Conservation (phyloP, 2,888 invertebrate species). For the Galerucella calmariensis region DNA sequence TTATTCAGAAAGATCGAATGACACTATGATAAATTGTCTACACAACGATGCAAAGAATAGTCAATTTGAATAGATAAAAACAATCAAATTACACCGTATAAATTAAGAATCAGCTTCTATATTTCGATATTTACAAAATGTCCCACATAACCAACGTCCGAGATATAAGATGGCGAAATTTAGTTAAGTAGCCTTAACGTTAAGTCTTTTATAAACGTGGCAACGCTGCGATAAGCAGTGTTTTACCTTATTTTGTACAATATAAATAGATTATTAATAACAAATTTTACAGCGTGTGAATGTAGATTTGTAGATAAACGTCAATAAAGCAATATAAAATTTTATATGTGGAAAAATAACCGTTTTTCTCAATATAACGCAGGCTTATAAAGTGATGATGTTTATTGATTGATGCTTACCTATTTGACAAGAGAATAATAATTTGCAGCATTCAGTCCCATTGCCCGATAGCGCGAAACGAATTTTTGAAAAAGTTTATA, state of each 20-base stretch:
- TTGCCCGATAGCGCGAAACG: neutral
- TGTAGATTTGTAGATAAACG: neutral
- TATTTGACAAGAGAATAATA: neutral
- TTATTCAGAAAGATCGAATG: constrained; percentile 56
- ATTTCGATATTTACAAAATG: constrained; percentile 26
- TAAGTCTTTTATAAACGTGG: constrained; percentile 31
- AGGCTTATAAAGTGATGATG: neutral
- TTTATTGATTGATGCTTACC: constrained; percentile 17
- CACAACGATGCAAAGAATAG: constrained; percentile 39
- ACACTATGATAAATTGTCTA: constrained; percentile 58
- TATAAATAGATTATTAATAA: constrained; percentile 14
- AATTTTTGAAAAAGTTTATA: constrained; percentile 14
- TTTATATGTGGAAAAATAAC: constrained; percentile 22
- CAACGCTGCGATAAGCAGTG: constrained; percentile 36
- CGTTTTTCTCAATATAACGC: constrained; percentile 2
- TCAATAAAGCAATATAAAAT: constrained; percentile 30
- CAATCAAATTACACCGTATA: constrained; percentile 29
- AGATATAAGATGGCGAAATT: constrained; percentile 27
- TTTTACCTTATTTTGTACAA: constrained; percentile 32
- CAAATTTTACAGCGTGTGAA: constrained; percentile 9
- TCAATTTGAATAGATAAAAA: constrained; percentile 32
- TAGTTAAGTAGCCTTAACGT: constrained; percentile 23
- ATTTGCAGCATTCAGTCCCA: constrained; percentile 14
- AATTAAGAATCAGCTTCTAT: constrained; percentile 29
- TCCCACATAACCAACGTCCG: constrained; percentile 11